A percentile compares a stretch with the other conserved stretches of the same genome.
Conservation (phyloP, 2,113 vertebrate species). For the Pygoscelis adeliae region DNA sequence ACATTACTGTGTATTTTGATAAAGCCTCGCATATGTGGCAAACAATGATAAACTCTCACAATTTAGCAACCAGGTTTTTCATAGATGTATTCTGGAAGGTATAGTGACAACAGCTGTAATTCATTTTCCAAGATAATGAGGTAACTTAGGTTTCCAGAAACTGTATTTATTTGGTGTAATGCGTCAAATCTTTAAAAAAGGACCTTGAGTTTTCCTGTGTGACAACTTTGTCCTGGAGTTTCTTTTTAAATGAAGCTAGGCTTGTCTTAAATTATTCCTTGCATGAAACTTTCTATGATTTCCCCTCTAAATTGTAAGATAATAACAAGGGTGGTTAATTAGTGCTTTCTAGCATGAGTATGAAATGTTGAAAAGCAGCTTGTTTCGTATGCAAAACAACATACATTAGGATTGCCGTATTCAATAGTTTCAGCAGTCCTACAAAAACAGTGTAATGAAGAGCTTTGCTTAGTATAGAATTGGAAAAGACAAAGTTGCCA, state of each 20-base stretch:
- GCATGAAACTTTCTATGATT: not conserved
- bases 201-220: not conserved
- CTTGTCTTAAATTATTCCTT: not conserved
- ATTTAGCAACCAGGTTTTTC: not conserved
- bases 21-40: accelerated
- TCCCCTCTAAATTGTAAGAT: constrained; percentile 2
- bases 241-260: not conserved
- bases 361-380: not conserved
- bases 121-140: not conserved
- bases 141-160: not conserved
- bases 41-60: not conserved
- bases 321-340: constrained; percentile 32
- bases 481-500: not conserved
- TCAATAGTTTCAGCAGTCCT: not conserved
- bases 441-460: constrained; percentile 3
- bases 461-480: not conserved
- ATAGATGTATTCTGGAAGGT: not conserved
- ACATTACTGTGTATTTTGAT: not conserved
- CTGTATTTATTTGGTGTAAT: not conserved
- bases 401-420: not conserved
- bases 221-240: not conserved
- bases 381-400: constrained; percentile 50
- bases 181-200: not conserved
- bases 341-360: not conserved
- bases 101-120: not conserved